Evolutionary conservation across 2,888 invertebrate species (phyloP), one percentile per base, ranked within the genome.

Genomic region (Ophion ventricosus): DNA sequence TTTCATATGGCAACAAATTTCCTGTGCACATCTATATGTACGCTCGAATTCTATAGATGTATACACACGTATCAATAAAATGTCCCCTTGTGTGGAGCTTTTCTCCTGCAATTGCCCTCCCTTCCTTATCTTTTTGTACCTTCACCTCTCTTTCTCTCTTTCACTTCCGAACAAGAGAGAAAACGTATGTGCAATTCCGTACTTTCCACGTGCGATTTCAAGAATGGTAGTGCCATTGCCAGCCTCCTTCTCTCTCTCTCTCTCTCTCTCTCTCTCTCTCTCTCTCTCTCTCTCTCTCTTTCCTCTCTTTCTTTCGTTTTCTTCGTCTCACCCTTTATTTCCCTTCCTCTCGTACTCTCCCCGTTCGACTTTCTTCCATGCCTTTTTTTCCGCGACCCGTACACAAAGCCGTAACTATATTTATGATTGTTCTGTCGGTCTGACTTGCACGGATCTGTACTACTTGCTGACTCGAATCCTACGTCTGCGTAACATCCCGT

Each of bases 31-130:
- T 40, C 14, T 77, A 14, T 25, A 26, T 78, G 35, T 63, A 69
- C 49, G 49, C 54, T 78, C 59, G 43, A 73, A 78, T 67, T 56
- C 67, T 66, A 66, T 63, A 40, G 73, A 67, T 74, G 40, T 69
- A 26, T 75, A 79, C 43, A 73, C 56, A 74, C 82, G 74, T 75
- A 74, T 56, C 61, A 61, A 74, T 67, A 74, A 75, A 78, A 78
- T 57, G 82, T 77, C 59, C 59, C 25, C 49, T 56, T 59, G 72
- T n/a, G 57, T n/a, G 54, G 29, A 3, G 43, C 49, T 67, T 29
- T 74, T 40, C 66, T 63, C 40, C 54, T 59, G 59, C 67, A 43
- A 61, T 35, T 35, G 20, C 11, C 10, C 20, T 57, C 7, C 49
- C 11, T 54, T 29, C n/a, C n/a, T 54, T 66, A 23, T 40, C 25